These are phyloP conservation scores for Achroia grisella DNA, from an alignment of 1,140 invertebrate species.

Conservation along the genomic window DNA sequence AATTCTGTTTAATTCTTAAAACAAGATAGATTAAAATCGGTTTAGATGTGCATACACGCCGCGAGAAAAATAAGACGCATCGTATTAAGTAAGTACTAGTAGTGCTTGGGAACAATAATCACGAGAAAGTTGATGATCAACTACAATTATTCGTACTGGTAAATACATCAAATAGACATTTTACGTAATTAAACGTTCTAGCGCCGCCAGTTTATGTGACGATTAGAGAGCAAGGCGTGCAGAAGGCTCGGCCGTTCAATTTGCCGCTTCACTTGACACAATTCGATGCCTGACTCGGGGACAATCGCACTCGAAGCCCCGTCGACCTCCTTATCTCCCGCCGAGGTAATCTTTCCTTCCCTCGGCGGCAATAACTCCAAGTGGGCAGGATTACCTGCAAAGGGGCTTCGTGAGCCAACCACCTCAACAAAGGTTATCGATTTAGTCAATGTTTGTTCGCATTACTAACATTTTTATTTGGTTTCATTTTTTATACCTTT, in stretches of 20 bases:
- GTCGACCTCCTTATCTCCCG: constrained; percentile 71
- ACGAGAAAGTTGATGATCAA: neutral
- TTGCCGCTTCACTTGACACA: constrained; percentile 73
- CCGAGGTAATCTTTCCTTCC: constrained; percentile 72
- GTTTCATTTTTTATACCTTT: neutral
- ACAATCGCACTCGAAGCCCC: constrained; percentile 71
- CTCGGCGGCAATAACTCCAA: constrained; percentile 71
- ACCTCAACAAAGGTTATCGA: constrained; percentile 66
- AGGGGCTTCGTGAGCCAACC: constrained; percentile 61
- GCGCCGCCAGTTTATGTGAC: constrained; percentile 64
- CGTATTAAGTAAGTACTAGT: no score
- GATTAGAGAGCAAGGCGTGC: constrained; percentile 65
- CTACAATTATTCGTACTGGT: no score
- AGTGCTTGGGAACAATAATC: no score
- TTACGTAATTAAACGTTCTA: constrained; percentile 60
- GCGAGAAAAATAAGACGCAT: no score
- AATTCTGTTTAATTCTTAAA: no score
- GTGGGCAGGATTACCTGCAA: constrained; percentile 72
- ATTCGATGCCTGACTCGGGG: constrained; percentile 72
- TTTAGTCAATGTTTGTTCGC: constrained; percentile 45
- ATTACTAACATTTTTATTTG: constrained; percentile 8
- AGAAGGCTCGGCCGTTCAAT: constrained; percentile 72
- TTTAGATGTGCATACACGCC: no score
- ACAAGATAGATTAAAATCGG: no score
- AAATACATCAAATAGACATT: constrained; percentile 21